Base-by-base conservation (phyloP, 2,888 invertebrate genomes). In the Alviniconcha strummeri region DNA sequence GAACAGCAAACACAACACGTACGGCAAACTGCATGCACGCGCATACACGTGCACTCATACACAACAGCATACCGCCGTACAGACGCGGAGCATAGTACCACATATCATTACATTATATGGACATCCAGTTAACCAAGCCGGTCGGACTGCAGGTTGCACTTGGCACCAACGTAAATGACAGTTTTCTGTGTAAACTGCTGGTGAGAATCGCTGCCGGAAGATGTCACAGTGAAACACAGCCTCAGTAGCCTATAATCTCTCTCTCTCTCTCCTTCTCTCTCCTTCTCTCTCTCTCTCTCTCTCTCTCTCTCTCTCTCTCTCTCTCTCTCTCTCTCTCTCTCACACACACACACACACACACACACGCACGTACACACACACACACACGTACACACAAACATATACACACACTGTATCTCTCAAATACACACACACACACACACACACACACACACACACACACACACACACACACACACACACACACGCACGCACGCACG, bases 201-300 rank as follows among this genome's bases (percentile, higher is more conserved):
- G 36, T 36, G 36, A 36, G 36, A 36, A 36, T 36, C 36, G 36
- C 36, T 36, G 36, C 36, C 36, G 36, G 36, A 36, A 36, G 36
- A 36, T 36, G 36, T 36, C 36, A 36, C 36, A 36, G 36, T 36
- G 36, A 36, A 36, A 36, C 36, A 36, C 36, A 36, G 36, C 36
- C 36, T 36, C 36, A 36, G 36, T 36, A 36, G 36, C 36, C 36
- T 36, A 36, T 36, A 36, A 36, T 80, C 78, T 55, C 56, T 64
- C 11, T 80, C 80, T 60, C 64, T 64, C 64, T 80, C 71, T 7
- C 64, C 64, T 2, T 79, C 79, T 60, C 79, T 79, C 79, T 60
- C 79, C 19, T 64, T 60, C 79, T 79, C 79, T 79, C 79, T 79
- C 79, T 60, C 64, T 64, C 64, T 80, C 71, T 7, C 64, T 80